A percentile compares a stretch with the other conserved stretches of the same genome.
These are phyloP conservation scores for Mantis religiosa DNA, from an alignment of 2,888 invertebrate genomes.

Conservation along the genomic window DNA sequence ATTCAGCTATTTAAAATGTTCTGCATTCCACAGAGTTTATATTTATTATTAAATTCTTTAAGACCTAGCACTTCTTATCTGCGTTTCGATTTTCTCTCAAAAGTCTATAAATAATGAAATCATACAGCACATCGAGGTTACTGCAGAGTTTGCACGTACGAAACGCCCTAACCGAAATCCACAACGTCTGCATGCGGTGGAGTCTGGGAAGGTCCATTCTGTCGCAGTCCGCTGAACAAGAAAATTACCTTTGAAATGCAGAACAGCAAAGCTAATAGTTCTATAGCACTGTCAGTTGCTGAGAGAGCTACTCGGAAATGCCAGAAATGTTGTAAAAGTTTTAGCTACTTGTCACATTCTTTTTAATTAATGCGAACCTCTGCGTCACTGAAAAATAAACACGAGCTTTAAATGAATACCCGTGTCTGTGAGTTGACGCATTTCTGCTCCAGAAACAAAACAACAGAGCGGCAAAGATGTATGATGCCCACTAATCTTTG, in stretches of 20 bases:
- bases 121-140: too few species aligned
- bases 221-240: neutral
- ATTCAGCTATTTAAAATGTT: too few species aligned
- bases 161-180: neutral
- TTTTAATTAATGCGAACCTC: neutral
- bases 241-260: neutral
- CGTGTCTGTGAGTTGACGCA: neutral
- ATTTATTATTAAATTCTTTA: too few species aligned
- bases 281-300: neutral
- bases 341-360: neutral
- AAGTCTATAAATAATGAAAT: too few species aligned
- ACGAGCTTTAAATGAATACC: neutral
- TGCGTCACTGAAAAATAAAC: neutral
- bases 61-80: too few species aligned
- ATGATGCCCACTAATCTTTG: too few species aligned
- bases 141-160: neutral
- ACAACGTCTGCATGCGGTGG: neutral
- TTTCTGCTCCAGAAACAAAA: neutral
- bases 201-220: neutral
- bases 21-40: too few species aligned
- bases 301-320: neutral
- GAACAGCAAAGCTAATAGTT: neutral
- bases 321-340: neutral
- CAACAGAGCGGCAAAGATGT: neutral
- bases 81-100: too few species aligned